Evolutionary conservation across 2,888 invertebrate genomes (phyloP).

Genomic region (Caenorhabditis sp.): DNA sequence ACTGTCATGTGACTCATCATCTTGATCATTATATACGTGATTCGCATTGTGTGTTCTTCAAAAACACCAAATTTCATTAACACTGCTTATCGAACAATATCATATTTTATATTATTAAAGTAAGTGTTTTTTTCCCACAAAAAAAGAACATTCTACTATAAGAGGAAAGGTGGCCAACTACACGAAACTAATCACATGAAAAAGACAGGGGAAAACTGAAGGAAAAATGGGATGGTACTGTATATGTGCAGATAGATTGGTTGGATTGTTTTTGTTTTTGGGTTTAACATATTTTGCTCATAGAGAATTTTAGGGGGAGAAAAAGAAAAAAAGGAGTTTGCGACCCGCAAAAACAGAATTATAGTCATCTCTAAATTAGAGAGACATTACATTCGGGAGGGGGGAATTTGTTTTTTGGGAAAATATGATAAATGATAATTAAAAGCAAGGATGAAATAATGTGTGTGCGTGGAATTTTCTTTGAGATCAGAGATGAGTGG

Average conservation of each 20-base stretch:
- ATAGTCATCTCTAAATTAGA: constrained; percentile 13
- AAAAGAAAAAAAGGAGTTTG: too few relatives aligned
- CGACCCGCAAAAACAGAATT: constrained; percentile 44
- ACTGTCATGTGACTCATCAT: too few relatives aligned
- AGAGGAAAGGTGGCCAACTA: constrained; percentile 8
- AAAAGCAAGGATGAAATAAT: constrained; percentile 4
- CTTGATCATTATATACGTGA: too few relatives aligned
- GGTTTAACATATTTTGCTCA: too few relatives aligned
- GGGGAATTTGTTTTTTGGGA: too few relatives aligned
- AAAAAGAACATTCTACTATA: background rate
- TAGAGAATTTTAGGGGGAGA: constrained; percentile 12
- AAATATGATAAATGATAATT: too few relatives aligned
- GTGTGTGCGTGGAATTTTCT: constrained; percentile 7
- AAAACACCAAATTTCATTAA: too few relatives aligned
- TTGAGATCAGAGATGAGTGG: constrained; percentile 1
- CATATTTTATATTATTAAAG: too few relatives aligned
- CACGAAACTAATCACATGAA: constrained; percentile 20
- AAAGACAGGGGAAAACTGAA: background rate
- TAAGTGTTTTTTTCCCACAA: too few relatives aligned
- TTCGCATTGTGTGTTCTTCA: too few relatives aligned
- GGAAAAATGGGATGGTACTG: constrained; percentile 6
- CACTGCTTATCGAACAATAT: too few relatives aligned
- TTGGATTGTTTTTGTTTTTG: background rate
- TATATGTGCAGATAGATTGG: constrained; percentile 42
- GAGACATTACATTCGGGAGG: constrained; percentile 3